Conservation (phyloP, 1,140 invertebrate genomes). For the Atta texana region DNA sequence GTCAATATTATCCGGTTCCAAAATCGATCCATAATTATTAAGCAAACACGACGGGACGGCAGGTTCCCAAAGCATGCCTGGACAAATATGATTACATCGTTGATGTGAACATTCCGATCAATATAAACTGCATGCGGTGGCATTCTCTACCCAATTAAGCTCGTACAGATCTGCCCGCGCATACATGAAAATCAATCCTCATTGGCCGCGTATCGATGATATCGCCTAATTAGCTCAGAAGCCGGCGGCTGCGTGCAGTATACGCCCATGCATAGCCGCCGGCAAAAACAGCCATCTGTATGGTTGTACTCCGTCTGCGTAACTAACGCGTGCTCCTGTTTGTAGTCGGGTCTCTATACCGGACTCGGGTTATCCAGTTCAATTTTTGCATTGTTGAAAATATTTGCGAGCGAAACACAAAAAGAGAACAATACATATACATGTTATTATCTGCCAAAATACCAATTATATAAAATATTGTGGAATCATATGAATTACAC, state of each 20-base stretch:
- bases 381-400: conserved; percentile 33
- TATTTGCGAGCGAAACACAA: background rate
- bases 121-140: conserved; percentile 71
- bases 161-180: conserved; percentile 66
- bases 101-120: conserved; percentile 76
- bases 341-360: background rate
- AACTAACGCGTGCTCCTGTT: conserved; percentile 16
- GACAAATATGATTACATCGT: conserved; percentile 77
- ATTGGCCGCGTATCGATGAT: conserved; percentile 63
- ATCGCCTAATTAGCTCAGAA: conserved; percentile 75
- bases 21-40: conserved; percentile 76
- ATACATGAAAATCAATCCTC: conserved; percentile 73
- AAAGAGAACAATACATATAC: background rate
- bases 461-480: conserved; percentile 19
- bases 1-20: conserved; percentile 74
- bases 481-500: background rate
- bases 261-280: conserved; percentile 8
- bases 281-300: conserved; percentile 54
- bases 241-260: conserved; percentile 60
- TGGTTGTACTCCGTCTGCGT: conserved; percentile 8
- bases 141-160: conserved; percentile 74
- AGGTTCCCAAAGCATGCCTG: conserved; percentile 71
- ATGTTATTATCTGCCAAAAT: background rate
- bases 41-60: conserved; percentile 72
- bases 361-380: background rate